Evolutionary conservation across 2,113 vertebrate genomes (phyloP).

Genomic region (Engraulis encrasicolus): DNA sequence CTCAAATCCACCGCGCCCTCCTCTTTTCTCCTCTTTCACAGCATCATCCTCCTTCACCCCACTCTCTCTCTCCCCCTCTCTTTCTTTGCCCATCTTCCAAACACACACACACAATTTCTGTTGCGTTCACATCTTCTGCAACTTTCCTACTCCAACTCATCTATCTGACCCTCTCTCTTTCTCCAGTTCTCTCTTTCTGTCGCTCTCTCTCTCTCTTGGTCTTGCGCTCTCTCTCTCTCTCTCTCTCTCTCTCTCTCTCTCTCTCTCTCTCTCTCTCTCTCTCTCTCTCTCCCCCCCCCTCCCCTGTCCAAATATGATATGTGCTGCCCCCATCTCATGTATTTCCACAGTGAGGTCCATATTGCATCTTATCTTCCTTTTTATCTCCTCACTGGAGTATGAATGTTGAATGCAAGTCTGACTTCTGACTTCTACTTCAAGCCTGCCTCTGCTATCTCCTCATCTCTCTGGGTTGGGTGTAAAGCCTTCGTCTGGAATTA

Average conservation of each 20-base stretch:
- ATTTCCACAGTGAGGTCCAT: not conserved
- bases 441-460: not conserved
- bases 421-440: not conserved
- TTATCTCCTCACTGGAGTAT: not conserved
- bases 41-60: not conserved
- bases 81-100: not conserved
- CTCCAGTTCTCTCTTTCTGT: not conserved
- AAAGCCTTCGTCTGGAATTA: too few relatives aligned
- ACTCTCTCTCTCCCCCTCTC: too few relatives aligned
- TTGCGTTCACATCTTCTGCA: too few relatives aligned
- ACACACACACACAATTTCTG: too few relatives aligned
- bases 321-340: not conserved
- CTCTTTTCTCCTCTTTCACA: too few relatives aligned
- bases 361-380: not conserved
- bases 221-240: not conserved
- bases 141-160: not conserved
- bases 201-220: not conserved
- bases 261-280: not conserved
- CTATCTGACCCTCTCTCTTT: not conserved
- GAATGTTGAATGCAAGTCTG: not conserved
- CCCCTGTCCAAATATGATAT: not conserved
- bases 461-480: too few relatives aligned
- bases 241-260: not conserved
- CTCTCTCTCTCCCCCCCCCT: not conserved
- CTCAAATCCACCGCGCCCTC: not conserved